These are phyloP conservation scores for Oncorhynchus gorbuscha DNA, from an alignment of 2,113 vertebrate species.

Conservation along the genomic window DNA sequence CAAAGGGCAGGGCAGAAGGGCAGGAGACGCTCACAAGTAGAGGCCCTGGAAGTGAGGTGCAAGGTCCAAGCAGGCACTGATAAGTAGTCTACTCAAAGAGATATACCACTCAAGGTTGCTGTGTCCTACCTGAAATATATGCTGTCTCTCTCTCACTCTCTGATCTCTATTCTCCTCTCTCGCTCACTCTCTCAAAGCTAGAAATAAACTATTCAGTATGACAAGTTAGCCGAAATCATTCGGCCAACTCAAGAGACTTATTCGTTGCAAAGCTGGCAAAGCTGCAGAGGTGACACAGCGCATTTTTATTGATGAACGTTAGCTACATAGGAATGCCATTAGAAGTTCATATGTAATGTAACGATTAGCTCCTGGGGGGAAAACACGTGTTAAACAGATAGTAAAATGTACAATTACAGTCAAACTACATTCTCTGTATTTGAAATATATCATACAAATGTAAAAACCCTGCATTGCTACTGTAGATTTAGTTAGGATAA, in stretches of 20 bases:
- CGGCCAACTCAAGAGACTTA: not conserved
- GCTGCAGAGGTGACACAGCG: not conserved
- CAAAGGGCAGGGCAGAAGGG: conserved; percentile 3
- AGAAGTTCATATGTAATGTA: conserved; percentile 34
- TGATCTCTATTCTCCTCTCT: not conserved
- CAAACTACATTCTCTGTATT: not conserved
- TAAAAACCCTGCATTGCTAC: not conserved
- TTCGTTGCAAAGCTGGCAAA: not conserved
- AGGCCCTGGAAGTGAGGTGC: conserved; percentile 34
- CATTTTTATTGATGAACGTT: not conserved
- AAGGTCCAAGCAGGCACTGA: conserved; percentile 69
- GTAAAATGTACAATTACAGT: not conserved
- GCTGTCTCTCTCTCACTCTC: conserved; percentile 11
- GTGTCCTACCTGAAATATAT: too few species aligned
- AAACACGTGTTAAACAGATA: not conserved
- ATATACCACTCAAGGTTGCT: conserved; percentile 48
- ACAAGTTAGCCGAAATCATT: not conserved
- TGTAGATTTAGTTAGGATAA: too few species aligned
- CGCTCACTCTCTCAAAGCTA: too few species aligned
- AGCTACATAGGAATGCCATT: not conserved
- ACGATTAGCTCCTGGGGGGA: not conserved
- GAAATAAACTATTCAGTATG: not conserved
- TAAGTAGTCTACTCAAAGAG: conserved; percentile 46
- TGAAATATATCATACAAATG: not conserved
- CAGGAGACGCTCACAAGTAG: conserved; percentile 20